A percentile compares a stretch with the other conserved stretches of the same genome.
Evolutionary conservation across 2,888 invertebrate genomes (phyloP).

Genomic region (Trachelus troglodyta): DNA sequence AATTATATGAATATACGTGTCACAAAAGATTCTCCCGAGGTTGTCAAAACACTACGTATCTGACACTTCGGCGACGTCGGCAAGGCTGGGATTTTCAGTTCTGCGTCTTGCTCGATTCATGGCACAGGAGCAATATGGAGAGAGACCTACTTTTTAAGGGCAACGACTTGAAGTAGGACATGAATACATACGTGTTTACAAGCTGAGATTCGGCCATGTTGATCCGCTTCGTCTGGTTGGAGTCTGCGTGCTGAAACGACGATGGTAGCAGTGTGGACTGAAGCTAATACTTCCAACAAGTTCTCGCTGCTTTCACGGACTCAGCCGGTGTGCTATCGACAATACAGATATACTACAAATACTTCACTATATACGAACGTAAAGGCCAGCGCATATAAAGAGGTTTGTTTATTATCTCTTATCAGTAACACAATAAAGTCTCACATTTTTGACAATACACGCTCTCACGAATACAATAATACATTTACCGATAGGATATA

Average conservation of each 20-base stretch:
- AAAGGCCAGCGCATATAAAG: neutral
- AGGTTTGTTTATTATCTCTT: neutral
- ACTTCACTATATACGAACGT: neutral
- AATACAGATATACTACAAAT: neutral
- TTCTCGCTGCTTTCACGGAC: slow-evolving; percentile 1
- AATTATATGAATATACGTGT: neutral
- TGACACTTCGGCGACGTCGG: neutral
- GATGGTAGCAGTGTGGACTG: neutral
- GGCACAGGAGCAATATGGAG: neutral
- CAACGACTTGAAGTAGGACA: slow-evolving; percentile 35
- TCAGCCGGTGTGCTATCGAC: neutral
- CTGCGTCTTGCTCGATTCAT: neutral
- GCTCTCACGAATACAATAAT: neutral
- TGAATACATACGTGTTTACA: slow-evolving; percentile 32
- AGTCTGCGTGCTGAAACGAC: neutral
- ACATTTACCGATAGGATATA: neutral
- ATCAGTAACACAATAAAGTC: neutral
- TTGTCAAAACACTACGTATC: neutral
- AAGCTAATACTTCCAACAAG: neutral
- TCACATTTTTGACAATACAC: neutral
- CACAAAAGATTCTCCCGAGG: neutral
- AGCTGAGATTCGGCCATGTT: slow-evolving; percentile 33
- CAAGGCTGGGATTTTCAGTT: neutral
- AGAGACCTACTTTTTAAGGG: slow-evolving; percentile 28
- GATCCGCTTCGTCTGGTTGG: slow-evolving; percentile 2